These are phyloP conservation scores for Oenanthe oenanthe DNA, from an alignment of 2,113 vertebrate species.

Conservation along the genomic window DNA sequence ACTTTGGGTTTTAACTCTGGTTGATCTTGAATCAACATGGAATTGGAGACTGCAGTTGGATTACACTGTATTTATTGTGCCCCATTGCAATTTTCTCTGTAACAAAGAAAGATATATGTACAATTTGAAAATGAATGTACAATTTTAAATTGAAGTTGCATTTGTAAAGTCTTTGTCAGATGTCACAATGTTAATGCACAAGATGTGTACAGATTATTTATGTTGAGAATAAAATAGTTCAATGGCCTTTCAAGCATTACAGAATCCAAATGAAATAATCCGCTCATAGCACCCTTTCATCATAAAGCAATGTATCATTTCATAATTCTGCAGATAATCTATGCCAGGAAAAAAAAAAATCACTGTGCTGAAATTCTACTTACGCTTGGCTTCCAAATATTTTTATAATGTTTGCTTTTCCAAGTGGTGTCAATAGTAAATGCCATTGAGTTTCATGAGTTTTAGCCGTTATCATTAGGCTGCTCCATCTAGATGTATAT, in stretches of 20 bases:
- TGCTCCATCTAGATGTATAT: constrained; percentile 33
- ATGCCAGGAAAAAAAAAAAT: constrained; percentile 55
- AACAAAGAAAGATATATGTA: constrained; percentile 67
- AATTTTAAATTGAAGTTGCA: constrained; percentile 68
- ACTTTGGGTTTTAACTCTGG: constrained; percentile 59
- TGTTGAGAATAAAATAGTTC: constrained; percentile 68
- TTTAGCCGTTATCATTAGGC: constrained; percentile 15
- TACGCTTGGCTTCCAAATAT: constrained; percentile 63
- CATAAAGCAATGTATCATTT: constrained; percentile 41
- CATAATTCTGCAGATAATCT: constrained; percentile 17
- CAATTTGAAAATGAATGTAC: constrained; percentile 73
- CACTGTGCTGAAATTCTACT: constrained; percentile 68
- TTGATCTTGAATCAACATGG: constrained; percentile 52
- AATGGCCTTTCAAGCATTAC: constrained; percentile 58
- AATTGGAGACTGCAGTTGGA: constrained; percentile 65
- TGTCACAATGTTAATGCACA: constrained; percentile 63
- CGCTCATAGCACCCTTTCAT: constrained; percentile 39
- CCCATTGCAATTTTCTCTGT: constrained; percentile 64
- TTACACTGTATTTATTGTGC: constrained; percentile 75
- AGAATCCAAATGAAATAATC: constrained; percentile 49
- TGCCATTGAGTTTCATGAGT: constrained; percentile 31
- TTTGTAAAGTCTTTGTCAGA: constrained; percentile 69
- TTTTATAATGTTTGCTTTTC: constrained; percentile 72
- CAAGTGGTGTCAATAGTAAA: constrained; percentile 55
- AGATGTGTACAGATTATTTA: constrained; percentile 73